Base-by-base conservation (phyloP, 2,797 vertebrate species). In the Balearica regulorum region DNA sequence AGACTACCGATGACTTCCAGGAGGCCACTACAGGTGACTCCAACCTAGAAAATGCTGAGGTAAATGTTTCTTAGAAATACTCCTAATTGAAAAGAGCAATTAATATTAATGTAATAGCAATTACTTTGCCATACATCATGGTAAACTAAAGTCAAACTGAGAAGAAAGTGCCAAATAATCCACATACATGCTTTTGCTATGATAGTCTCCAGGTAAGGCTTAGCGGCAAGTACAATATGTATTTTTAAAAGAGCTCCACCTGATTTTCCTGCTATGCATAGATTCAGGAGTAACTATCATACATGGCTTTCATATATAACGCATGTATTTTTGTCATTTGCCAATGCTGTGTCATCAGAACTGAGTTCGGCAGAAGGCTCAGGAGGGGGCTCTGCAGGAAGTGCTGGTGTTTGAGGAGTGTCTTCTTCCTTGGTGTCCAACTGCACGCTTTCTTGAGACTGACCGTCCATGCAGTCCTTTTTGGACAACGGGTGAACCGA, bases 271-370 rank as follows among this genome's bases (percentile, higher is more conserved):
- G 97, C 98, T 98, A 98, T 99, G 99, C 99, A 99, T 99, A 99
- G 98, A 97, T 97, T 95, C 91, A 93, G 81, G 94, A 97, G 78
- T 96, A 95, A 97, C 65, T 81, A 91, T 99, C 98, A 99, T 98
- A 99, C 99, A 97, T 99, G 99, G 99, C 99, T 99, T 99, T 99
- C 99, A 16, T 99, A 99, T 77, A 99, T 97, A 95, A 99, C 97
- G 24, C 98, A 98, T 70, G 98, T 98, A 73, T 98, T 97, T 93
- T 88, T 97, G 92, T 97, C 96, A 26, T 80, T 95, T 66, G 89
- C 96, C 93, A 94, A 83, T 20, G 91, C 90, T 65, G 92, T 81
- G 70, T 97, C 97, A 60, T 93, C 54, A 41, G 93, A 93, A 87
- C 96, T 94, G 61, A 89, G 79, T 90, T 97, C 97, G 26, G 93